Conservation (phyloP, 2,113 vertebrate species). For the Eonycteris spelaea region DNA sequence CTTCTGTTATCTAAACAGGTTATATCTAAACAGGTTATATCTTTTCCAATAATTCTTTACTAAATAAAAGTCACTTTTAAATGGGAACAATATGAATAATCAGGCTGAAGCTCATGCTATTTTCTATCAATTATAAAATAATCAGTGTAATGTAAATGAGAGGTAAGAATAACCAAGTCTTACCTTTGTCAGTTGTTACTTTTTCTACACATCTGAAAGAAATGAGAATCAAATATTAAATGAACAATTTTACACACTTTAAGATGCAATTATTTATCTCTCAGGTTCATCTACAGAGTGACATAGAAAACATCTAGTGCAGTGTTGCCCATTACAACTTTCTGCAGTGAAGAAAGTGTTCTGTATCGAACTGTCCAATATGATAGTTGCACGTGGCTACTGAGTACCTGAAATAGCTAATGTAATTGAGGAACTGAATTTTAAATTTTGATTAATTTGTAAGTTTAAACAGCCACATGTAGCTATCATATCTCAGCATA, state of each 20-base stretch:
- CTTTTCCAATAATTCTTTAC: not conserved
- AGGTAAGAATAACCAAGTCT: conserved; percentile 51
- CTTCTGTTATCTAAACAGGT: not conserved
- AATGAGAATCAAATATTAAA: conserved; percentile 52
- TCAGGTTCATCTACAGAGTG: not conserved
- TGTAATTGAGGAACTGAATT: not conserved
- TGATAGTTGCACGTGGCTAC: not conserved
- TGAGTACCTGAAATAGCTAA: not conserved
- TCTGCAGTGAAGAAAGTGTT: not conserved
- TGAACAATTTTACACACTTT: not conserved
- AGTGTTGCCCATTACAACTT: not conserved
- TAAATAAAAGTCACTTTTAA: not conserved
- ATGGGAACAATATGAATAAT: not conserved
- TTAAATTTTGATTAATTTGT: not conserved
- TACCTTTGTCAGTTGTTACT: conserved; percentile 83
- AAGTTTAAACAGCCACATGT: not conserved
- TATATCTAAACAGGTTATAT: not conserved
- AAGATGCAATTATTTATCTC: conserved; percentile 11
- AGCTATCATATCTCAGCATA: not conserved
- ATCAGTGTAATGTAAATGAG: not conserved
- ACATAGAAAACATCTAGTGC: not conserved
- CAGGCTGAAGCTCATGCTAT: not conserved
- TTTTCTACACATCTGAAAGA: conserved; percentile 82
- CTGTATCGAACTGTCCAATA: not conserved
- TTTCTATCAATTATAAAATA: not conserved